These are phyloP conservation scores for Dryadula phaetusa DNA, from an alignment of 2,888 invertebrate species.

Conservation along the genomic window DNA sequence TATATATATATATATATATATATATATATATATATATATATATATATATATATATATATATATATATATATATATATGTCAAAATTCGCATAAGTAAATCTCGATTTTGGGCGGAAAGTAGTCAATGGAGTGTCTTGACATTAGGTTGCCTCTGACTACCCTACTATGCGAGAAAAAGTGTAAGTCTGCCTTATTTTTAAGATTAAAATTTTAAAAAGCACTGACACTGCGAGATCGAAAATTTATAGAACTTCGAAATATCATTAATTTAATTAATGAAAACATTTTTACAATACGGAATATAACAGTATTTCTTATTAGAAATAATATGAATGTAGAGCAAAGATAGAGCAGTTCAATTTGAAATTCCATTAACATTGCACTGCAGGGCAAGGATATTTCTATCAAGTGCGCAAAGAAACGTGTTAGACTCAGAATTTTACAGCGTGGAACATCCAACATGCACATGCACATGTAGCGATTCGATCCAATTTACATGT, in stretches of 20 bases:
- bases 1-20: too few species aligned
- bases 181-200: too few species aligned
- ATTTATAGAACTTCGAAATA: neutral
- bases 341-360: slow-evolving; percentile 34
- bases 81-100: too few species aligned
- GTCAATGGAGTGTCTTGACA: too few species aligned
- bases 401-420: slow-evolving; percentile 34
- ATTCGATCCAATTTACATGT: neutral
- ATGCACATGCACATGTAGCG: neutral
- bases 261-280: neutral
- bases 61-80: too few species aligned
- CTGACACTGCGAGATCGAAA: too few species aligned
- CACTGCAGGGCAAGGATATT: slow-evolving; percentile 39
- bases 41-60: too few species aligned
- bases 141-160: too few species aligned
- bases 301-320: neutral
- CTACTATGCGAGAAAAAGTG: too few species aligned
- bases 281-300: neutral
- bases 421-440: neutral
- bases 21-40: too few species aligned
- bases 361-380: slow-evolving; percentile 41
- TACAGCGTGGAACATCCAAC: neutral
- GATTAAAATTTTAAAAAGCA: too few species aligned
- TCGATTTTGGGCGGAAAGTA: too few species aligned
- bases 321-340: slow-evolving; percentile 12